A percentile compares a stretch with the other conserved stretches of the same genome.
Conservation (phyloP, 1,140 invertebrate species). For the Cherax quadricarinatus region DNA sequence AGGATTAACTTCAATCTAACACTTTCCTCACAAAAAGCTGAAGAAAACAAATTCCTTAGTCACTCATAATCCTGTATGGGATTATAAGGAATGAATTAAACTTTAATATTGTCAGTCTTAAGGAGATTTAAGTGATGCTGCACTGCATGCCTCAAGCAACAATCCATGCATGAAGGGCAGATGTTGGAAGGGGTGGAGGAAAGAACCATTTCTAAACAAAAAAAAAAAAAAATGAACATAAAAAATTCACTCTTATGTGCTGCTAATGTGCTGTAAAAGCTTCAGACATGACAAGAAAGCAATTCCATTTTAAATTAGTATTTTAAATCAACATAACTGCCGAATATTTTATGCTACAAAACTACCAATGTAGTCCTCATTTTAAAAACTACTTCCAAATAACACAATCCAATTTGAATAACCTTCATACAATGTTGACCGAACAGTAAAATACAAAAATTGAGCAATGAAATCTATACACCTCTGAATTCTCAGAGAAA, state of each 20-base stretch:
- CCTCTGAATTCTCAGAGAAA: conserved; percentile 42
- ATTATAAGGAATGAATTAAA: conserved; percentile 23
- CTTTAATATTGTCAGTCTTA: conserved; percentile 31
- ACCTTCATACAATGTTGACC: conserved; percentile 13
- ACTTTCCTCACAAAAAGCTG: conserved; percentile 24
- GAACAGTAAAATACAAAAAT: conserved; percentile 32
- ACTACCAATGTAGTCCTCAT: neutral
- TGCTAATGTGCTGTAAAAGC: conserved; percentile 50
- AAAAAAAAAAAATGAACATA: conserved; percentile 27
- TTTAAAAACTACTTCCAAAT: neutral
- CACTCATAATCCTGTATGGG: conserved; percentile 38
- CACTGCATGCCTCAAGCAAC: conserved; percentile 66
- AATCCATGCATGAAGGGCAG: conserved; percentile 56
- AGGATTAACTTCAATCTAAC: neutral
- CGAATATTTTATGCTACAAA: neutral
- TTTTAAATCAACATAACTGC: neutral
- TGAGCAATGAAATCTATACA: conserved; percentile 49
- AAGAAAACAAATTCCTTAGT: conserved; percentile 1
- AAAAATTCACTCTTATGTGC: conserved; percentile 37
- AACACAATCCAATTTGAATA: neutral
- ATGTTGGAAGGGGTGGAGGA: neutral
- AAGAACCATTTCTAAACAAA: conserved; percentile 34
- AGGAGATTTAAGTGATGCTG: conserved; percentile 30
- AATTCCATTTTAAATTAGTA: neutral
- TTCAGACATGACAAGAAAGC: conserved; percentile 32